A percentile compares a stretch with the other conserved stretches of the same genome.
Conservation (phyloP, 92 coral and sea anemone genomes). For the Epizoanthus stellaris region DNA sequence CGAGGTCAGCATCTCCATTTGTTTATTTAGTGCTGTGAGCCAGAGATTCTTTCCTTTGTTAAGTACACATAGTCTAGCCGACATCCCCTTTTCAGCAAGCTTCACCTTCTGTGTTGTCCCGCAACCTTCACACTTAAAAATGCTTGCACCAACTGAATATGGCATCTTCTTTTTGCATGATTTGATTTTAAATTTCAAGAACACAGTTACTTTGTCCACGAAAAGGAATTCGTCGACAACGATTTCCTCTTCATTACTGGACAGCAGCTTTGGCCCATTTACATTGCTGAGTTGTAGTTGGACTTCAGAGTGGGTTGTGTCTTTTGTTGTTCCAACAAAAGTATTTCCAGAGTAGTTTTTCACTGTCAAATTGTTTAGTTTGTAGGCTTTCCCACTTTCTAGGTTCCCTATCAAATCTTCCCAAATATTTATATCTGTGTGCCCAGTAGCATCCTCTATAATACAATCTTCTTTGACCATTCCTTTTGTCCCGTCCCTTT, state of each 20-base stretch:
- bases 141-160: conserved; percentile 23
- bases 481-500: conserved; percentile 23
- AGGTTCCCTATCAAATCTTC: conserved; percentile 11
- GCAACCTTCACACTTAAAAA: conserved; percentile 41
- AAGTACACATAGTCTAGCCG: conserved; percentile 26
- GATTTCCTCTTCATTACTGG: conserved; percentile 28
- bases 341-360: conserved; percentile 34
- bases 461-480: conserved; percentile 37
- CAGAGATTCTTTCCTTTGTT: conserved; percentile 28
- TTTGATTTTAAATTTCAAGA: conserved; percentile 30
- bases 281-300: conserved; percentile 11
- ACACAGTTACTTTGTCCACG: conserved; percentile 36
- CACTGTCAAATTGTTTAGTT: conserved; percentile 35
- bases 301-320: conserved; percentile 23
- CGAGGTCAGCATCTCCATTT: conserved; percentile 27
- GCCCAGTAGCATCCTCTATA: conserved; percentile 41
- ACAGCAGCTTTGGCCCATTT: conserved; percentile 22
- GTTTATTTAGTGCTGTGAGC: conserved; percentile 8
- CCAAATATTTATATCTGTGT: conserved; percentile 38
- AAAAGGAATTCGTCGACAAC: conserved; percentile 32
- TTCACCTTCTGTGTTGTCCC: conserved; percentile 46
- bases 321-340: conserved; percentile 35
- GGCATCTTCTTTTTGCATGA: conserved; percentile 48
- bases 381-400: conserved; percentile 22
- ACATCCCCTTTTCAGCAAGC: conserved; percentile 27